Evolutionary conservation across 2,797 vertebrate genomes (phyloP).

Genomic region (Neosalanx taihuensis): DNA sequence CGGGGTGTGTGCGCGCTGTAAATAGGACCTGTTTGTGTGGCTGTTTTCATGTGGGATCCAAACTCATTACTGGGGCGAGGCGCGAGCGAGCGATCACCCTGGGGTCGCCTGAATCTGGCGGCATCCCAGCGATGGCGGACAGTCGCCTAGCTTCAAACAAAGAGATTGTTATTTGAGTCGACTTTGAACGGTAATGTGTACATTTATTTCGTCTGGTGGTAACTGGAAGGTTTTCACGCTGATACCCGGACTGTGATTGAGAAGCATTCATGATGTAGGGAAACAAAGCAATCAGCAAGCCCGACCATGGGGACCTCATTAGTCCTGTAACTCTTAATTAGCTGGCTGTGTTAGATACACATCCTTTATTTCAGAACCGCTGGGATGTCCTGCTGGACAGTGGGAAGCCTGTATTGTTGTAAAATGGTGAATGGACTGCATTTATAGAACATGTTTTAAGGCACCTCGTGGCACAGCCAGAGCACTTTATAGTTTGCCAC

Average conservation of each 20-base stretch:
- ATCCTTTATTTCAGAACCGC: background rate
- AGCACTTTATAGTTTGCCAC: no score
- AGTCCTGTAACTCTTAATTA: conserved; percentile 3
- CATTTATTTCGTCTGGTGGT: background rate
- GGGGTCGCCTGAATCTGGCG: background rate
- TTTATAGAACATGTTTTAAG: background rate
- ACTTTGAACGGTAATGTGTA: background rate
- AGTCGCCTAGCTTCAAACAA: background rate
- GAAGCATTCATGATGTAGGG: background rate
- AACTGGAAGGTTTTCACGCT: background rate
- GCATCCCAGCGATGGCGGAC: background rate
- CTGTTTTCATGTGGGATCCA: conserved; percentile 18
- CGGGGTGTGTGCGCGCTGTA: conserved; percentile 6
- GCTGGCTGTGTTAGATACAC: background rate
- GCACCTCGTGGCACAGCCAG: no score
- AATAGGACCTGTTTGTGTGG: background rate
- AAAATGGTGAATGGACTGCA: background rate
- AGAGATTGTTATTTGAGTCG: background rate
- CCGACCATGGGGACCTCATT: conserved; percentile 3
- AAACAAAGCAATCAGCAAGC: background rate
- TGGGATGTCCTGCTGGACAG: no score
- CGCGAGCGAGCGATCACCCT: background rate
- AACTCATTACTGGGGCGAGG: background rate
- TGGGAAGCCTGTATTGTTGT: no score
- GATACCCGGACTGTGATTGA: background rate